Percentiles rank a stretch among this genome's conserved stretches.
phyloP scores from a whole-genome alignment of 2,888 invertebrate genomes.

The Ophioninae sp. region DNA sequence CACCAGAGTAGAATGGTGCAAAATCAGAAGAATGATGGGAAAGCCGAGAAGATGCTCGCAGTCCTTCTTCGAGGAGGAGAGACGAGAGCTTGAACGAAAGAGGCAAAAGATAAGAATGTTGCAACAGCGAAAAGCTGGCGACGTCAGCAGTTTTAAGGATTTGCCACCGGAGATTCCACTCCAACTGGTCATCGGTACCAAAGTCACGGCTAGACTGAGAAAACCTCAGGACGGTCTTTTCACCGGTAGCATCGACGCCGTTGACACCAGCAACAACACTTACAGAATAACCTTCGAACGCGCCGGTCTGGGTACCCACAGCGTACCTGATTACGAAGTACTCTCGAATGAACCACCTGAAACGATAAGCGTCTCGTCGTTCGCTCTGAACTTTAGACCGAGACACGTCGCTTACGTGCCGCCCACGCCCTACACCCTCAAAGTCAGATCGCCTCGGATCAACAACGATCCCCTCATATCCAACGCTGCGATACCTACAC shows the following conservation, averaged over 20 bases:
- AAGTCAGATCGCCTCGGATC: slow-evolving; percentile 77
- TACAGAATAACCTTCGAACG: slow-evolving; percentile 97
- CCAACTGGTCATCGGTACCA: slow-evolving; percentile 96
- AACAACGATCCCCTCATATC: slow-evolving; percentile 89
- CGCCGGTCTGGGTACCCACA: slow-evolving; percentile 95
- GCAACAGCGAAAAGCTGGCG: slow-evolving; percentile 94
- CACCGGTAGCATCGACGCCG: slow-evolving; percentile 96
- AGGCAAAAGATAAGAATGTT: slow-evolving; percentile 95
- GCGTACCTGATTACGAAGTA: slow-evolving; percentile 98
- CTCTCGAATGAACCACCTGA: slow-evolving; percentile 95
- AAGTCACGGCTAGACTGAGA: slow-evolving; percentile 94
- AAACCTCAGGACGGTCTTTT: slow-evolving; percentile 98
- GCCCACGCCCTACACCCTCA: slow-evolving; percentile 77
- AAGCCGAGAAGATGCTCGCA: slow-evolving; percentile 97
- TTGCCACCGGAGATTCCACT: slow-evolving; percentile 96
- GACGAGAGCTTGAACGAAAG: slow-evolving; percentile 93
- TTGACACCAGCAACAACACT: slow-evolving; percentile 96
- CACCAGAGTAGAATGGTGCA: slow-evolving; percentile 96
- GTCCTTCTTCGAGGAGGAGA: slow-evolving; percentile 97
- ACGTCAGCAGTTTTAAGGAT: slow-evolving; percentile 90
- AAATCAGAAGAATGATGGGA: slow-evolving; percentile 97
- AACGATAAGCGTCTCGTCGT: slow-evolving; percentile 92
- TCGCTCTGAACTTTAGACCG: slow-evolving; percentile 90
- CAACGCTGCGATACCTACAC: slow-evolving; percentile 74
- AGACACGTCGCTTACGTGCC: slow-evolving; percentile 83